phyloP scores from a whole-genome alignment of 2,797 vertebrate species.

The Tokudaia tokunoshimensis region DNA sequence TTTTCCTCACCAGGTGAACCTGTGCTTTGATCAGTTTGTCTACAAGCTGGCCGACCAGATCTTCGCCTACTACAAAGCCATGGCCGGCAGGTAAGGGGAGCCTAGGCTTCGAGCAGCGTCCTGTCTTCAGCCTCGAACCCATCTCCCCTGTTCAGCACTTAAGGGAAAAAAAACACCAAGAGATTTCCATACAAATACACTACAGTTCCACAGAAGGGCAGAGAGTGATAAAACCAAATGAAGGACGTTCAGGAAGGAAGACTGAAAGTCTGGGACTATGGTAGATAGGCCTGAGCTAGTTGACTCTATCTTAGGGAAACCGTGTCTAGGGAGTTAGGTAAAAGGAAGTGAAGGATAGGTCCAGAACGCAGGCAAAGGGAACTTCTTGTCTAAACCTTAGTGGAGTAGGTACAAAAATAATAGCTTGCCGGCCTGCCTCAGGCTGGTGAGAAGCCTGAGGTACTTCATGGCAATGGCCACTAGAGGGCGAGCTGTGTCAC shows the following conservation, averaged over 20 bases:
- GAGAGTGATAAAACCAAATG: neutral
- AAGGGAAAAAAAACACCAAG: neutral
- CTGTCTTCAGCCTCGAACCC: neutral
- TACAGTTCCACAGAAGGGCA: neutral
- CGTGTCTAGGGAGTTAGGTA: neutral
- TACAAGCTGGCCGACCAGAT: slow-evolving; percentile 99
- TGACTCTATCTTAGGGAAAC: neutral
- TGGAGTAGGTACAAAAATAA: neutral
- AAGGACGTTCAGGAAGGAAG: neutral
- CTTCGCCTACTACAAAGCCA: slow-evolving; percentile 99
- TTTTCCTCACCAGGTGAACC: slow-evolving; percentile 93
- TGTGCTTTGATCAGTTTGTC: slow-evolving; percentile 99
- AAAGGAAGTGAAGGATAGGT: neutral
- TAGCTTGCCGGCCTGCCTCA: neutral
- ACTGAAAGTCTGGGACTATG: neutral
- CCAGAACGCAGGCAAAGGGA: neutral
- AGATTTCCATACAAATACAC: neutral
- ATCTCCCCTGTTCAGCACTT: neutral
- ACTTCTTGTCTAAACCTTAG: neutral
- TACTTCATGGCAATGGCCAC: neutral
- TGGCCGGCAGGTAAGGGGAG: slow-evolving; percentile 97
- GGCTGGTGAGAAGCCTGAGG: neutral
- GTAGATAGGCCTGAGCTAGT: neutral
- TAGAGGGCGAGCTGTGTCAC: neutral
- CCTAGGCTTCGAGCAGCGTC: neutral